Conservation (phyloP, 2,113 vertebrate species). For the Rhynchopsitta pachyrhyncha region DNA sequence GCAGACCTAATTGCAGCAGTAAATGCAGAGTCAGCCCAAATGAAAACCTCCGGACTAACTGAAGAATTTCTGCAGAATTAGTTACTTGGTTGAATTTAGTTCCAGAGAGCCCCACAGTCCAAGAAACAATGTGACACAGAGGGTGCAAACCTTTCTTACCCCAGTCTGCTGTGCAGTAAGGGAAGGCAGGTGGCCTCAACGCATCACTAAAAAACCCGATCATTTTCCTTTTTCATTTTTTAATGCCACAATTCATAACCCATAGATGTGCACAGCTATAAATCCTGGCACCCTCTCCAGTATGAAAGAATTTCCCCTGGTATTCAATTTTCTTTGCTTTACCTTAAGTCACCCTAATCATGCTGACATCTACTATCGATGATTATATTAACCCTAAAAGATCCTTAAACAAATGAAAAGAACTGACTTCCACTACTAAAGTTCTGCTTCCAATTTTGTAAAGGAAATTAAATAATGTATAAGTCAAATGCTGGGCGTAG, state of each 20-base stretch:
- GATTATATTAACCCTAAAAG: conserved; percentile 79
- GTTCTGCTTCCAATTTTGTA: conserved; percentile 85
- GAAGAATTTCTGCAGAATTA: conserved; percentile 59
- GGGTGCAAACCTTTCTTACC: neutral
- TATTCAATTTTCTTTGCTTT: conserved; percentile 64
- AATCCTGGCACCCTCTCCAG: conserved; percentile 23
- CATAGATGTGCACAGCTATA: neutral
- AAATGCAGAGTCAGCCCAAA: conserved; percentile 63
- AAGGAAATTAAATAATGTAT: conserved; percentile 93
- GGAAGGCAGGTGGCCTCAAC: conserved; percentile 12
- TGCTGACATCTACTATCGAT: conserved; percentile 74
- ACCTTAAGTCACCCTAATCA: conserved; percentile 79
- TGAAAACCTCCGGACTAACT: conserved; percentile 35
- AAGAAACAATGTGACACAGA: neutral
- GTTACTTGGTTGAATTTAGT: conserved; percentile 29
- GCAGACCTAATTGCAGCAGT: conserved; percentile 45
- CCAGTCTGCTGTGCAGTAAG: neutral
- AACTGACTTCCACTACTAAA: conserved; percentile 79
- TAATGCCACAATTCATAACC: conserved; percentile 18
- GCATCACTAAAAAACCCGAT: neutral
- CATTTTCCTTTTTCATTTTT: conserved; percentile 18
- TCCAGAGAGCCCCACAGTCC: neutral
- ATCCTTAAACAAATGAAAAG: conserved; percentile 82
- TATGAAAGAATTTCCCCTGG: neutral
- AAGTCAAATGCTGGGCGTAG: conserved; percentile 83